Conservation (phyloP, 2,113 vertebrate genomes). For the Parus major region DNA sequence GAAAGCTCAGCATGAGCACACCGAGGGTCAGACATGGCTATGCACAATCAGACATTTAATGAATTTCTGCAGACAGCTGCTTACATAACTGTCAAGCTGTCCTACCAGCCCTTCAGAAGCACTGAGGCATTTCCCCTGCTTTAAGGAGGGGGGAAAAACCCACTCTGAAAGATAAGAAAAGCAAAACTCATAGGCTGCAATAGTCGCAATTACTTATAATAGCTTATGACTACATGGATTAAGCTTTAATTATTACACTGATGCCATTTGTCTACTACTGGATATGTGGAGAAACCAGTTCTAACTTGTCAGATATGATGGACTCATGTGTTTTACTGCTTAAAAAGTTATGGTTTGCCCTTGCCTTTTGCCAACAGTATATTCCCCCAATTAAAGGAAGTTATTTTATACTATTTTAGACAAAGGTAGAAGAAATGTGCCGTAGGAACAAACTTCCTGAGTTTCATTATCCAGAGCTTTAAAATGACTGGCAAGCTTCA, state of each 20-base stretch:
- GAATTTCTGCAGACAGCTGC: conserved; percentile 62
- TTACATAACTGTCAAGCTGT: conserved; percentile 49
- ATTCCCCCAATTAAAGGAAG: conserved; percentile 58
- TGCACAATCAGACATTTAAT: conserved; percentile 55
- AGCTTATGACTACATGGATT: conserved; percentile 41
- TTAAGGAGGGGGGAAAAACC: neutral
- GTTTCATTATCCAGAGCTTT: conserved; percentile 43
- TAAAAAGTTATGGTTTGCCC: neutral
- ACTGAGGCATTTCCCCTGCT: conserved; percentile 30
- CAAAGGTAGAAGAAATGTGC: conserved; percentile 42
- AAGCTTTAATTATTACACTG: conserved; percentile 43
- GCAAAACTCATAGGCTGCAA: neutral
- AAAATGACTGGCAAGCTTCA: conserved; percentile 61
- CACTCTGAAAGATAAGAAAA: conserved; percentile 19
- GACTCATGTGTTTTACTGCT: neutral
- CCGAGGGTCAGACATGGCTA: conserved; percentile 37
- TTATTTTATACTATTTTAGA: conserved; percentile 52
- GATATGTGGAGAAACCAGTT: neutral
- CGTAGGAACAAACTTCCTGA: conserved; percentile 52
- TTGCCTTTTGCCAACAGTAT: conserved; percentile 37
- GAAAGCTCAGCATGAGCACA: conserved; percentile 33
- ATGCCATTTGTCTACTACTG: conserved; percentile 22
- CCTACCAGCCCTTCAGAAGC: conserved; percentile 32
- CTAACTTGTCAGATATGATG: conserved; percentile 15
- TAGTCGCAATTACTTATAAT: conserved; percentile 26